Conservation (phyloP, 2,113 vertebrate genomes). For the Pituophis catenifer region DNA sequence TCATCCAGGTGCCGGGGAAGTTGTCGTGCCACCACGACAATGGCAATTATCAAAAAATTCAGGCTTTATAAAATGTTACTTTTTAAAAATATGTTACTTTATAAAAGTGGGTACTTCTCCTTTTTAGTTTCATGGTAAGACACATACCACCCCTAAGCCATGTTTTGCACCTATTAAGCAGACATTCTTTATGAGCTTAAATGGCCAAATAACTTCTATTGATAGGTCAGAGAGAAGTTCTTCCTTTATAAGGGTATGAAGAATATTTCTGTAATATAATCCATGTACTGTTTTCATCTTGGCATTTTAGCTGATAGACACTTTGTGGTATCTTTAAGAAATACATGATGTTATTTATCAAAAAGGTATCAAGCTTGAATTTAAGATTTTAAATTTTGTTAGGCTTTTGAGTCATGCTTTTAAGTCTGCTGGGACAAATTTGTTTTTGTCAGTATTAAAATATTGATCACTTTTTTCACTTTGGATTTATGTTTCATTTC, state of each 20-base stretch:
- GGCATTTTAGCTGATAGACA: background rate
- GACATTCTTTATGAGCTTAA: background rate
- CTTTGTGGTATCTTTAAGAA: background rate
- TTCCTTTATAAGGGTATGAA: background rate
- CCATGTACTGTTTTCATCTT: background rate
- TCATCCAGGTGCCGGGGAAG: too few species aligned
- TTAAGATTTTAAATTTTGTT: background rate
- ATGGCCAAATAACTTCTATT: background rate
- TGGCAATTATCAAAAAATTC: background rate
- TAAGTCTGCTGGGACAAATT: background rate
- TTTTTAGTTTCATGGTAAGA: background rate
- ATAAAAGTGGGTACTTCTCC: background rate
- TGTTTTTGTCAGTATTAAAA: background rate
- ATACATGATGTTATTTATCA: background rate
- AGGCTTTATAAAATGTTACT: background rate
- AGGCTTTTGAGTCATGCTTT: background rate
- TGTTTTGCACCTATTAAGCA: background rate
- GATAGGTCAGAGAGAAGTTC: background rate
- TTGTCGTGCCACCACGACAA: too few species aligned
- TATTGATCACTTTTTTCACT: background rate
- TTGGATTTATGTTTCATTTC: background rate
- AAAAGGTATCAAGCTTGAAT: background rate
- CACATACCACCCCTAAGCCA: background rate
- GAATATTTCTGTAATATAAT: background rate
- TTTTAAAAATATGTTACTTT: background rate